Base-by-base conservation (phyloP, 1,140 invertebrate species). In the Diorhabda carinulata region DNA sequence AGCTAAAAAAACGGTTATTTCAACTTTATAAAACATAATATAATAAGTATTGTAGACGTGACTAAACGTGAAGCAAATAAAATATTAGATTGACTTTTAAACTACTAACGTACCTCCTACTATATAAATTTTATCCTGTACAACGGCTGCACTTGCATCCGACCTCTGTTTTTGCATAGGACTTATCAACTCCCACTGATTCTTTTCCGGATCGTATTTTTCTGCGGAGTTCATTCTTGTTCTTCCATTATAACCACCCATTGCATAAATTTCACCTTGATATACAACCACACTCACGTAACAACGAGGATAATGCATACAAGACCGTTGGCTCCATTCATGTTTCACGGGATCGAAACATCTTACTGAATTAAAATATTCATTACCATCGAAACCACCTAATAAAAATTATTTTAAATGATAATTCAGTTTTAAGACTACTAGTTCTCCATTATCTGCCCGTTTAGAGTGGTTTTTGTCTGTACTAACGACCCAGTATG, bases 221-320 rank as follows among this genome's bases (percentile, higher is more conserved):
- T 92, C 91, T 0, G 86, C 90, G 2, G 89, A 90, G 72, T 85
- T 90, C 81, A 94, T 87, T 8, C 93, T 86, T 67, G 88, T 87
- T 70, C 90, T 88, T 9, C 94, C 93, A 81, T 96, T 93, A 81
- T 93, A 96, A 2, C 94, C 94, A 8, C 94, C 92, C 80, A 95
- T 89, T 0, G 93, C 92, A 81, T 94, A 95, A 71, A 95, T 91
- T 74, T 86, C 87, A 52, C 88, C 90, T 43, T 88, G 85, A 57
- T 88, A 83, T 4, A 85, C 84, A 10, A 91, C 90, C 8, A 91
- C 88, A 78, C 91, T 92, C 61, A 94, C 90, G 76, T 91, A 92
- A 79, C 90, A 92, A 56, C 90, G 80, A 63, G 86, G 85, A 70
- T 88, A 86, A 76, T 91, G 87, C 91, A 92, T 92, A 80, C 89